Percentiles rank a stretch among this genome's conserved stretches.
phyloP scores from a whole-genome alignment of 1,140 invertebrate species.

The Drepana arcuata region DNA sequence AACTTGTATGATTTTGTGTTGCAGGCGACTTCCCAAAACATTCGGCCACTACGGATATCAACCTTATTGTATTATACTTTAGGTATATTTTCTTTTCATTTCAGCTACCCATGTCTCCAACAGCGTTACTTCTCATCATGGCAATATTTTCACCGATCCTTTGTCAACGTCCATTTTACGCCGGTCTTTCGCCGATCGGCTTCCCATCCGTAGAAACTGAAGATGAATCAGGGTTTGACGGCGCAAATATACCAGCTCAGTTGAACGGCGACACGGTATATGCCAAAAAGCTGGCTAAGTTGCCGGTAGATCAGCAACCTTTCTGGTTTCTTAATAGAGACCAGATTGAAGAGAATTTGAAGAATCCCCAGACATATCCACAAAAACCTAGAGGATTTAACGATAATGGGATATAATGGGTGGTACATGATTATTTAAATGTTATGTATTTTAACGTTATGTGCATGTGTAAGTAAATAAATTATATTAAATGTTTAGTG shows the following conservation, averaged over 20 bases:
- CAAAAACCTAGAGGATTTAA: constrained; percentile 16
- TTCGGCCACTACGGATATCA: too few relatives aligned
- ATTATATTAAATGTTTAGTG: not conserved
- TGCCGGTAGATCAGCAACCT: constrained; percentile 51
- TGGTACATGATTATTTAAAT: not conserved
- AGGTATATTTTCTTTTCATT: too few relatives aligned
- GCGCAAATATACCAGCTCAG: constrained; percentile 11
- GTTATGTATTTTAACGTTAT: not conserved
- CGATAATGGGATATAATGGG: constrained; percentile 1
- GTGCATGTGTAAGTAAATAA: not conserved
- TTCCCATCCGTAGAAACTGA: constrained; percentile 5
- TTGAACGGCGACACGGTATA: constrained; percentile 43
- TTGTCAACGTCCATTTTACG: constrained; percentile 16
- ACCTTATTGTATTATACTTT: too few relatives aligned
- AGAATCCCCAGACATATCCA: constrained; percentile 18
- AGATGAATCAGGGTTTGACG: not conserved
- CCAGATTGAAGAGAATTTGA: constrained; percentile 9
- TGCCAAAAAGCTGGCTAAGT: constrained; percentile 29
- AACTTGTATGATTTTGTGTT: too few relatives aligned
- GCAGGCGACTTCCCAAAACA: too few relatives aligned
- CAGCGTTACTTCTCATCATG: too few relatives aligned
- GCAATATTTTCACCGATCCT: too few relatives aligned
- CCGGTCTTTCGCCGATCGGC: constrained; percentile 14
- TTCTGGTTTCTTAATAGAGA: constrained; percentile 55
- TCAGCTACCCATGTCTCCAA: too few relatives aligned